A percentile compares a stretch with the other conserved stretches of the same genome.
Conservation (phyloP, 1,140 invertebrate genomes). For the Penaeus japonicus region DNA sequence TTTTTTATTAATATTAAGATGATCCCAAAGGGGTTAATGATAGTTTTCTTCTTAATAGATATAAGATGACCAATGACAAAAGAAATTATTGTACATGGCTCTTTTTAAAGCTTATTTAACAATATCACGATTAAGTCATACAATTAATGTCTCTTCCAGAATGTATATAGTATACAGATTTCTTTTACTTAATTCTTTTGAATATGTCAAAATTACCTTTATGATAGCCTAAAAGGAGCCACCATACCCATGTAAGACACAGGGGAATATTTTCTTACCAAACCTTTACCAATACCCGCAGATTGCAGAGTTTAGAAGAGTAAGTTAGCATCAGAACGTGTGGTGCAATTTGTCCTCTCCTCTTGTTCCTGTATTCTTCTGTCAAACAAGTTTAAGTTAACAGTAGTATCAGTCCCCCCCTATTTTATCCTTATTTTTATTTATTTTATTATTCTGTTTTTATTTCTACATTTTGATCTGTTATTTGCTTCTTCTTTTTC, state of each 20-base stretch:
- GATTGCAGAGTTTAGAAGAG: slow-evolving; percentile 58
- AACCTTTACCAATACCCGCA: slow-evolving; percentile 43
- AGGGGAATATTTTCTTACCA: slow-evolving; percentile 20
- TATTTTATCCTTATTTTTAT: not conserved
- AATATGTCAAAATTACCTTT: no score
- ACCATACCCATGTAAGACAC: not conserved
- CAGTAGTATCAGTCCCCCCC: not conserved
- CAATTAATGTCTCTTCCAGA: not conserved
- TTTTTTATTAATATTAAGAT: no score
- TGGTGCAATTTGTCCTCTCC: slow-evolving; percentile 13
- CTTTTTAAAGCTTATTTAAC: not conserved
- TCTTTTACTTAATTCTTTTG: no score
- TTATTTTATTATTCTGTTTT: not conserved
- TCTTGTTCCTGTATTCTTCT: slow-evolving; percentile 19
- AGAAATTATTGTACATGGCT: no score
- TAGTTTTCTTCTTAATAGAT: no score
- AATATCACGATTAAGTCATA: not conserved
- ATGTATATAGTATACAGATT: not conserved
- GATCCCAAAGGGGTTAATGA: no score
- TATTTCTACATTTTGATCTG: no score
- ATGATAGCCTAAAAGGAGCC: not conserved
- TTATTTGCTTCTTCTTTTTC: no score
- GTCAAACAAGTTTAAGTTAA: not conserved
- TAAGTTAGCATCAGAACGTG: slow-evolving; percentile 44
- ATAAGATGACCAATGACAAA: no score